phyloP scores from a whole-genome alignment of 1,140 invertebrate species.

The Dryas iulia region DNA sequence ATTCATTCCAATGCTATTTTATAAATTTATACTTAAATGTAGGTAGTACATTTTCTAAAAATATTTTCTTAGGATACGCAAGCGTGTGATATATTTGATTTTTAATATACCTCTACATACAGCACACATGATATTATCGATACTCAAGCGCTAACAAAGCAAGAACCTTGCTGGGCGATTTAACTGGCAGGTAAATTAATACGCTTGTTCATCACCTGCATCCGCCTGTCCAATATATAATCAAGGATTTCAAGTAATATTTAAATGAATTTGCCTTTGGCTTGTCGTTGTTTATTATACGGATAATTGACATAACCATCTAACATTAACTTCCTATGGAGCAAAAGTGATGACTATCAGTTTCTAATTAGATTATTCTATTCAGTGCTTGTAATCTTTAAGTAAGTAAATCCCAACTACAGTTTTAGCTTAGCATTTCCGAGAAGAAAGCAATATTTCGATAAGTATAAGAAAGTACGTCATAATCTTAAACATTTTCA shows the following conservation, averaged over 20 bases:
- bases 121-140: not conserved
- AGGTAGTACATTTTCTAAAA: no score
- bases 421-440: no score
- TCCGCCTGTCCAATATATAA: not conserved
- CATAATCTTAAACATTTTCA: no score
- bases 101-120: not conserved
- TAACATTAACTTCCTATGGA: not conserved
- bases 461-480: no score
- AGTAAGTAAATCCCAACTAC: no score
- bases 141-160: conserved; percentile 4
- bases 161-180: conserved; percentile 6
- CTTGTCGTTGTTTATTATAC: not conserved
- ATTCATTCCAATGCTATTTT: not conserved
- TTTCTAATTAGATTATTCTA: no score
- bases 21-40: not conserved
- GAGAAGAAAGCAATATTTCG: no score
- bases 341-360: not conserved
- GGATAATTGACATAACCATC: not conserved
- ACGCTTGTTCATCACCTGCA: conserved; percentile 7
- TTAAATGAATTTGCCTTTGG: not conserved
- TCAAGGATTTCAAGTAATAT: conserved; percentile 4
- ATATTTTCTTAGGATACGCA: no score
- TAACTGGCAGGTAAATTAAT: conserved; percentile 9
- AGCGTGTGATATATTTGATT: not conserved
- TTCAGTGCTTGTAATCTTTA: no score